A percentile compares a stretch with the other conserved stretches of the same genome.
Conservation (phyloP, 2,113 vertebrate genomes). For the Mormoops blainvillei region DNA sequence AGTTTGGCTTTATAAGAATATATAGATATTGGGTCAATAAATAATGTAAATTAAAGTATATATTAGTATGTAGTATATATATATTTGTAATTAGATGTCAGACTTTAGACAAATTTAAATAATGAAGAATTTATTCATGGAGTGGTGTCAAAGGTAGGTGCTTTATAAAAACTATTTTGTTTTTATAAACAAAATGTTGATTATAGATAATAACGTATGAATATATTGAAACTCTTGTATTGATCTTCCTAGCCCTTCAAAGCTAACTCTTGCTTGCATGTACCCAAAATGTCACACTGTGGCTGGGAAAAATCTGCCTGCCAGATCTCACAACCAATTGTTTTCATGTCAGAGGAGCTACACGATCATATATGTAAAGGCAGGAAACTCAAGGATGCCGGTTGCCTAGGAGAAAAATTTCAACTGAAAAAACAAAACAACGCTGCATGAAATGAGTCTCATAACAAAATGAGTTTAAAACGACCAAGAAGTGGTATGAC, state of each 20-base stretch:
- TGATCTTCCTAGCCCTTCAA: not conserved
- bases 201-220: not conserved
- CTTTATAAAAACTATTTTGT: not conserved
- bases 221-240: not conserved
- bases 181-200: not conserved
- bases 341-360: not conserved
- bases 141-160: not conserved
- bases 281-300: not conserved
- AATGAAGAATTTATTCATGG: not conserved
- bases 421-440: not conserved
- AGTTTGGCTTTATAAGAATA: not conserved
- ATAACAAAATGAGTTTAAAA: not conserved
- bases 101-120: not conserved
- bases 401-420: not conserved
- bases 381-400: not conserved
- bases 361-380: not conserved
- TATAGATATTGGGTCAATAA: not conserved
- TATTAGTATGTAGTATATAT: not conserved
- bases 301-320: not conserved
- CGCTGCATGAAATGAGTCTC: not conserved
- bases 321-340: not conserved
- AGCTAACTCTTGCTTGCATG: not conserved
- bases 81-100: not conserved
- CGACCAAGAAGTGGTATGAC: not conserved
- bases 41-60: not conserved